Base-by-base conservation (phyloP, 2,113 vertebrate genomes). In the Pachycephala philippinensis region DNA sequence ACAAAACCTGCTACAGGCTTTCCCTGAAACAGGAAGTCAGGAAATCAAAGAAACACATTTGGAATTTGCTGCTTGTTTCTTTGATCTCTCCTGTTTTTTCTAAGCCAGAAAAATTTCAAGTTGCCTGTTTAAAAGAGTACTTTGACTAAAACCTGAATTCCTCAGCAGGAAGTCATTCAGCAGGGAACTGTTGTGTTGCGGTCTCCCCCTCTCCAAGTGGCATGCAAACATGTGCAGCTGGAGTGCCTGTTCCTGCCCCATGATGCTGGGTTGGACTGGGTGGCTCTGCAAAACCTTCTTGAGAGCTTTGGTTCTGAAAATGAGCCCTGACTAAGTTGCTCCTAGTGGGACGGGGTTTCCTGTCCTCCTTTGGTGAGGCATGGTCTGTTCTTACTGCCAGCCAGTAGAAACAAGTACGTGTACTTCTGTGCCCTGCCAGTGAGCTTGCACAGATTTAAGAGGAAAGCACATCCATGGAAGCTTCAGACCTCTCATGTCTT, bases 61-160 rank as follows among this genome's bases (percentile, higher is more conserved):
- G 42, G 69, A 91, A 75, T 91, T 84, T 95, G 52, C 56, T 44
- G 30, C 72, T 84, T 49, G 26, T 87, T 87, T 84, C 93, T 95
- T 95, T 97, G 94, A 96, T 93, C 89, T 95, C 33, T 77, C 15
- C 17, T 87, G 47, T 61, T 95, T 95, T 87, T 93, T 66, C 59
- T 78, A 42, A 90, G 39, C 39, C 64, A 92, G 83, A 86, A 81
- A 75, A 75, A 71, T 68, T 95, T 97, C 56, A 93, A 64, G 64
- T 84, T 89, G 68, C 60, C 28, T 40, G 33, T 84, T 95, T 56
- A 47, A 69, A 87, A 68, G 77, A 71, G n/a, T 8, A 2, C 60
- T 89, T 77, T 75, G 88, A 71, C 76, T 95, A 66, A 80, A 95
- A 87, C 60, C 68, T 90, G 83, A 31, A 7, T 93, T 95, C 79